phyloP scores from a whole-genome alignment of 2,888 invertebrate genomes.

The Pheosia tremula region DNA sequence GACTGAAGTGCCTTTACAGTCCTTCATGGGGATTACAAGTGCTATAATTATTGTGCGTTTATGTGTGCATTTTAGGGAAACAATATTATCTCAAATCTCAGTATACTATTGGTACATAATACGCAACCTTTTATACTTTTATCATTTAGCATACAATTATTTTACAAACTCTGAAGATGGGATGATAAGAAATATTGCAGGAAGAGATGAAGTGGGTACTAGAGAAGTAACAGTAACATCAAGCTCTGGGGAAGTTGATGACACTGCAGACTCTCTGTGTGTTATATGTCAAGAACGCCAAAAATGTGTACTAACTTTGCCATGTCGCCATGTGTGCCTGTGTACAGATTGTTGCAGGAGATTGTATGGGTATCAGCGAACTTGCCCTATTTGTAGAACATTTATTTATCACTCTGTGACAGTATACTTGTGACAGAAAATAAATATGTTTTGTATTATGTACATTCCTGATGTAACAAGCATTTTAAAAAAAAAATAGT shows the following conservation, averaged over 20 bases:
- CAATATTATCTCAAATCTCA: conserved; percentile 49
- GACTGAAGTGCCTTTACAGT: conserved; percentile 77
- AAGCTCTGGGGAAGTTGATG: conserved; percentile 44
- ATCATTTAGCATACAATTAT: conserved; percentile 69
- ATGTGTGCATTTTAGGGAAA: conserved; percentile 63
- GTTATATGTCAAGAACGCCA: conserved; percentile 83
- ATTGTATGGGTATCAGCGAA: conserved; percentile 77
- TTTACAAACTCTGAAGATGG: conserved; percentile 70
- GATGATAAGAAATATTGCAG: conserved; percentile 63
- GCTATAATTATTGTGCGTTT: conserved; percentile 66
- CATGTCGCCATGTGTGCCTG: conserved; percentile 83
- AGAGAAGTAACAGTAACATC: conserved; percentile 43
- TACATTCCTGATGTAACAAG: conserved; percentile 19
- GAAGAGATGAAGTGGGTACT: conserved; percentile 51
- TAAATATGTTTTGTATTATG: conserved; percentile 5
- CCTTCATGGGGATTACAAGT: conserved; percentile 71
- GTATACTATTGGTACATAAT: conserved; percentile 64
- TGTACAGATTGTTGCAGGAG: conserved; percentile 79
- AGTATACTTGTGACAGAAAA: conserved; percentile 73
- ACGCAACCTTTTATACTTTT: conserved; percentile 67
- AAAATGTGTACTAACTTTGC: conserved; percentile 82
- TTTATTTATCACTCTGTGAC: conserved; percentile 83
- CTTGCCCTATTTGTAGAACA: conserved; percentile 83
- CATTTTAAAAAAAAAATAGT: conserved; percentile 6
- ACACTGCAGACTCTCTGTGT: conserved; percentile 72